phyloP scores from a whole-genome alignment of 2,113 vertebrate genomes.

The Balaenoptera acutorostrata region DNA sequence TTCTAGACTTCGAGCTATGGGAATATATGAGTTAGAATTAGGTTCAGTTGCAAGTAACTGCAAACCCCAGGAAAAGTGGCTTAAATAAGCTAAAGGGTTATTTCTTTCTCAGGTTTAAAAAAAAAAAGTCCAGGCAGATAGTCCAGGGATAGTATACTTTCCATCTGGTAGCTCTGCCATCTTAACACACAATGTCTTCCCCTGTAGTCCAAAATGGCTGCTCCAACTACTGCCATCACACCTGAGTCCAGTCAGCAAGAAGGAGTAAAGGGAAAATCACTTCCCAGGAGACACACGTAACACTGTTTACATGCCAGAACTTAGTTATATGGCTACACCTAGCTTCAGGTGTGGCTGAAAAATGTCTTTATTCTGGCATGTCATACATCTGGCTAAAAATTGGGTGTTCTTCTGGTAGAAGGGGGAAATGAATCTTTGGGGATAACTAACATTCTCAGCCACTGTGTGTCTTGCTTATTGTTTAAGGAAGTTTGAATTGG shows the following conservation, averaged over 20 bases:
- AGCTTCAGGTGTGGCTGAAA: not conserved
- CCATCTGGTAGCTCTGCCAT: not conserved
- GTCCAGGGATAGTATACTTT: not conserved
- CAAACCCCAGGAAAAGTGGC: not conserved
- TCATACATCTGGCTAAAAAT: not conserved
- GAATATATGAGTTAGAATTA: not conserved
- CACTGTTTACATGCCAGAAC: not conserved
- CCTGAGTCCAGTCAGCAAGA: not conserved
- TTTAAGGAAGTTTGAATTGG: not conserved
- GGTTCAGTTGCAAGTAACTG: not conserved
- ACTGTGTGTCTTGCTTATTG: not conserved
- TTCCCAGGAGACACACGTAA: not conserved
- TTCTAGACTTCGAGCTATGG: not conserved
- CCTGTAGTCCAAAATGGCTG: not conserved
- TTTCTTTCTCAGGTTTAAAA: not conserved
- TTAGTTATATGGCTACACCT: not conserved
- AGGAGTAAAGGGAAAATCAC: not conserved
- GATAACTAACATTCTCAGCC: not conserved
- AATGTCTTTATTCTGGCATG: not conserved
- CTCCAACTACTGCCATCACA: not conserved
- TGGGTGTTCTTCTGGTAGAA: not conserved
- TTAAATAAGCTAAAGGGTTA: not conserved
- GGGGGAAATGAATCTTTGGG: not conserved
- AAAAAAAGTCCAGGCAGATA: not conserved
- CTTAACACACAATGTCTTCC: not conserved